A percentile compares a stretch with the other conserved stretches of the same genome.
Evolutionary conservation across 2,888 invertebrate genomes (phyloP).

Genomic region (Andricus quercusramuli): DNA sequence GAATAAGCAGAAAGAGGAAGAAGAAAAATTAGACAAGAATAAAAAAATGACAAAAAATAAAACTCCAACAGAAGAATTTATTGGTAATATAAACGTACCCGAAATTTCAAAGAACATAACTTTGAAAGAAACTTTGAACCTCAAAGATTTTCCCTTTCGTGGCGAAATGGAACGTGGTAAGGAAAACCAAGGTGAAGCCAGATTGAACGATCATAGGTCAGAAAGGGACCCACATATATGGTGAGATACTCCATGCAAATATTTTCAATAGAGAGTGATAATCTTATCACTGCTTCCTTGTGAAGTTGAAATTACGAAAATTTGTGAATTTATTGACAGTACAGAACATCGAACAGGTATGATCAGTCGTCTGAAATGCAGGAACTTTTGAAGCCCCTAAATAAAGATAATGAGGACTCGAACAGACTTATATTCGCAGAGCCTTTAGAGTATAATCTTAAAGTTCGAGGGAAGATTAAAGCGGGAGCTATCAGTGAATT

Average conservation of each 20-base stretch:
- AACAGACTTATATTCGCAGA: slow-evolving; percentile 32
- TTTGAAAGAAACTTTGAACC: background rate
- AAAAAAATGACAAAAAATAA: slow-evolving; percentile 49
- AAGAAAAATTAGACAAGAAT: slow-evolving; percentile 47
- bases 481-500: slow-evolving; percentile 45
- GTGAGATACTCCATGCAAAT: background rate
- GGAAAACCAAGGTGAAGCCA: background rate
- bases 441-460: slow-evolving; percentile 48
- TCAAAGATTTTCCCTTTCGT: background rate
- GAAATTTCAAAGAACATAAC: slow-evolving; percentile 21
- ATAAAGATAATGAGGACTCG: slow-evolving; percentile 20
- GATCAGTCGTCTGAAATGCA: background rate
- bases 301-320: slow-evolving; percentile 3
- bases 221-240: background rate
- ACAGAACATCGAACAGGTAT: slow-evolving; percentile 38
- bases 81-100: slow-evolving; percentile 46
- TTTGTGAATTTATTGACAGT: slow-evolving; percentile 31
- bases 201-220: background rate
- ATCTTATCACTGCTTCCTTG: background rate
- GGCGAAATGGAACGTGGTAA: background rate
- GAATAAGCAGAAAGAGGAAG: slow-evolving; percentile 45
- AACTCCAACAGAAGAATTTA: slow-evolving; percentile 61
- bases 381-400: background rate
- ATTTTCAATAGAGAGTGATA: background rate
- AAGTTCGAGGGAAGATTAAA: slow-evolving; percentile 39